These are phyloP conservation scores for Hyphantria cunea DNA, from an alignment of 1,140 invertebrate species.

Conservation along the genomic window DNA sequence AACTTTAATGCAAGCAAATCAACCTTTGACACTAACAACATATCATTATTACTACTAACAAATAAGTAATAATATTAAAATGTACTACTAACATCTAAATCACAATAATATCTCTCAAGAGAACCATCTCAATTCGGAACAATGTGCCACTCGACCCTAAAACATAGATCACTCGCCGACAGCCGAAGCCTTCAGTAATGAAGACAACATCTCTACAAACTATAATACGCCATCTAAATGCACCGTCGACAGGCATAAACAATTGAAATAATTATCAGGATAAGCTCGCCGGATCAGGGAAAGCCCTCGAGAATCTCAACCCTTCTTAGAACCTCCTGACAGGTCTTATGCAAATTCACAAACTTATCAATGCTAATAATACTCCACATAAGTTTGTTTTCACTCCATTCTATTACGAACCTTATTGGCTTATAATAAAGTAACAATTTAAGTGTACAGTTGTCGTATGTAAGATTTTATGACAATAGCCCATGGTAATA, in stretches of 20 bases:
- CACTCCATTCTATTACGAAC: conserved; percentile 23
- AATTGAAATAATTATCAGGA: conserved; percentile 81
- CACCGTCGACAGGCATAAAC: conserved; percentile 79
- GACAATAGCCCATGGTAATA: conserved; percentile 42
- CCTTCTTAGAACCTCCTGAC: conserved; percentile 72
- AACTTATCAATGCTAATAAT: conserved; percentile 51
- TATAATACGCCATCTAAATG: conserved; percentile 80
- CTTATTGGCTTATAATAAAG: conserved; percentile 3
- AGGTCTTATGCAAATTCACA: conserved; percentile 79
- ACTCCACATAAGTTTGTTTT: conserved; percentile 36
- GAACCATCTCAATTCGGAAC: conserved; percentile 47
- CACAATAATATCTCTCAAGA: conserved; percentile 38
- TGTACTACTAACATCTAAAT: conserved; percentile 13
- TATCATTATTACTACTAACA: no score
- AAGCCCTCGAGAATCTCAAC: conserved; percentile 75
- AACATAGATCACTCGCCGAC: conserved; percentile 63
- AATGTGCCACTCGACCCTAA: conserved; percentile 26
- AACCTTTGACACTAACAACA: no score
- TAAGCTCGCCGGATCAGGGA: conserved; percentile 73
- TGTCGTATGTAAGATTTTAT: conserved; percentile 31
- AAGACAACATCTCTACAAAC: conserved; percentile 69
- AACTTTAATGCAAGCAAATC: no score
- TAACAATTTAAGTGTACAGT: not conserved
- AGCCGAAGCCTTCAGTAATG: conserved; percentile 54
- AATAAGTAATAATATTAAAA: not conserved